Conservation (phyloP, 2,113 vertebrate species). For the Ceyx cyanopectus region DNA sequence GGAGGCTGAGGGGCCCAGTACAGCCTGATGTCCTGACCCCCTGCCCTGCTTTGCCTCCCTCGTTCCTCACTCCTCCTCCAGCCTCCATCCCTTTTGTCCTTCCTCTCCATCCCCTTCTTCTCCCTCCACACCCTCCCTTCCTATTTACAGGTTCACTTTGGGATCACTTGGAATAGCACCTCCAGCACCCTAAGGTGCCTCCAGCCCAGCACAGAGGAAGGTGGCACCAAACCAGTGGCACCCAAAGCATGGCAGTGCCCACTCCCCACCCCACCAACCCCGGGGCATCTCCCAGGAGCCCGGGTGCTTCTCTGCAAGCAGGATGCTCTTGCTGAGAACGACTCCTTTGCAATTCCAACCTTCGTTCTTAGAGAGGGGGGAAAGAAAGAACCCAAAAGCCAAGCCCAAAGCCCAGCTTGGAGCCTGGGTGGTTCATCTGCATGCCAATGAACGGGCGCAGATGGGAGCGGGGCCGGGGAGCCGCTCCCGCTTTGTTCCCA, state of each 20-base stretch:
- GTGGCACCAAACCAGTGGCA: background rate
- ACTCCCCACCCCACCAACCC: background rate
- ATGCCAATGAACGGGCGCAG: background rate
- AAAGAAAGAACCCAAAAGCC: background rate
- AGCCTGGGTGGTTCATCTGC: background rate
- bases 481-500: slow-evolving; percentile 54
- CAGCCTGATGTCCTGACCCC: background rate
- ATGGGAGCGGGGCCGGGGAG: background rate
- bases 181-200: background rate
- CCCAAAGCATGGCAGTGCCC: background rate
- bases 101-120: background rate
- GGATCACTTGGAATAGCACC: background rate
- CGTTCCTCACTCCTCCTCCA: background rate
- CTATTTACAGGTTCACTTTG: background rate
- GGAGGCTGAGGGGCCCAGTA: background rate
- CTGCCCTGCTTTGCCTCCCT: background rate
- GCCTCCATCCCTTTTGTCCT: background rate
- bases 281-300: background rate
- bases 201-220: background rate
- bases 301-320: background rate
- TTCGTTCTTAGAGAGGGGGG: background rate
- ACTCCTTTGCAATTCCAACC: background rate
- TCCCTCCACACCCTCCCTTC: background rate
- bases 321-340: background rate
- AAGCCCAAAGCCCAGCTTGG: background rate